phyloP scores from a whole-genome alignment of 2,113 vertebrate genomes.

The Rattus norvegicus region DNA sequence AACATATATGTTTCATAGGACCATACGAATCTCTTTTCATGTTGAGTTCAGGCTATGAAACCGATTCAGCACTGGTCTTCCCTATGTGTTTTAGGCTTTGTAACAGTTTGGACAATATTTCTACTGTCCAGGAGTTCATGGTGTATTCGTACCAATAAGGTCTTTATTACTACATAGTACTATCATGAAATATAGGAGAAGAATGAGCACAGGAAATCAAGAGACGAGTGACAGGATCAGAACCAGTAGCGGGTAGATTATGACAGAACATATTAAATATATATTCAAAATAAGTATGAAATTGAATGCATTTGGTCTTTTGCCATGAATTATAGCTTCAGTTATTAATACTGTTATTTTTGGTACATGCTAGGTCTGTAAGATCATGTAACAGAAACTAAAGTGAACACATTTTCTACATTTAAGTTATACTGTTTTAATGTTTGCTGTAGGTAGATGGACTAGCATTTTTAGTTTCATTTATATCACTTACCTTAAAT shows the following conservation, averaged over 20 bases:
- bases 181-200: background rate
- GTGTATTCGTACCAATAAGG: background rate
- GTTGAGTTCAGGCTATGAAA: background rate
- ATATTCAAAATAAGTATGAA: background rate
- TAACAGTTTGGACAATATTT: background rate
- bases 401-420: background rate
- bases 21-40: background rate
- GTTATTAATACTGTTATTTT: background rate
- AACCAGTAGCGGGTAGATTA: background rate
- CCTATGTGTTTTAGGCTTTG: background rate
- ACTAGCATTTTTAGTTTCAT: background rate
- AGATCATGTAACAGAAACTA: background rate
- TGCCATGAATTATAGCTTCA: background rate
- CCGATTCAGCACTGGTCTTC: background rate
- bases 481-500: background rate
- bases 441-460: background rate
- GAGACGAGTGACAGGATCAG: background rate
- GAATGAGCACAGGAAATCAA: background rate
- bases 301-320: background rate
- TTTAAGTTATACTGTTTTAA: background rate
- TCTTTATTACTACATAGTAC: rapidly evolving
- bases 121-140: background rate
- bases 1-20: background rate
- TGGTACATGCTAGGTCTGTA: too few relatives aligned
- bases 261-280: background rate